Percentiles rank a stretch among this genome's conserved stretches.
phyloP scores from a whole-genome alignment of 64 coral and sea anemone genomes.

The Montipora foliosa region DNA sequence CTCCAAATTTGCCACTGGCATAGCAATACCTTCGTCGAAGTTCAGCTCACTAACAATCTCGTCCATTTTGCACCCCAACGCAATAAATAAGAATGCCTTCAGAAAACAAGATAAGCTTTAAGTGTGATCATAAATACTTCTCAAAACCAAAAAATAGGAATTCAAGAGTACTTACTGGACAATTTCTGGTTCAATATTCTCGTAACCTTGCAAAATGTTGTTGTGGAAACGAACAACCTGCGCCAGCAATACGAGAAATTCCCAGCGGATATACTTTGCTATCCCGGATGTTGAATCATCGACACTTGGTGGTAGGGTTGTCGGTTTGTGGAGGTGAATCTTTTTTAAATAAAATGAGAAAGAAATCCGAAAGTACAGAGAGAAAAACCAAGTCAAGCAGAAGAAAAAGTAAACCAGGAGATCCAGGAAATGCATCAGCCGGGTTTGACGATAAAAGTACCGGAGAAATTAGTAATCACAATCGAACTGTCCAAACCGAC shows the following conservation, averaged over 20 bases:
- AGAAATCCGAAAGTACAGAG: neutral
- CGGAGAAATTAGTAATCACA: neutral
- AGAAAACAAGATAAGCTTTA: neutral
- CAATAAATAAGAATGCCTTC: neutral
- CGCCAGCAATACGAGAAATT: neutral
- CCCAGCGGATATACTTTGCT: constrained; percentile 2
- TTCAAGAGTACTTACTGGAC: neutral
- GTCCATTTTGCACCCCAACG: constrained; percentile 77
- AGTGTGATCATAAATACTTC: neutral
- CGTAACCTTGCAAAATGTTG: constrained; percentile 40
- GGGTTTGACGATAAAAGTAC: neutral
- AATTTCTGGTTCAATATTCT: neutral
- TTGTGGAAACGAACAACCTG: constrained; percentile 87
- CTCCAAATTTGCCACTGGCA: constrained; percentile 96
- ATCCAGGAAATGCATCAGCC: neutral
- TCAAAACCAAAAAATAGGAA: neutral
- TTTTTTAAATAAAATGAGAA: neutral
- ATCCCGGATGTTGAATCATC: neutral
- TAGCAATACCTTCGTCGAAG: constrained; percentile 99
- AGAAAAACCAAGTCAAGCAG: neutral
- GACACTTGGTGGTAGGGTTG: no score
- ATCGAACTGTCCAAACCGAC: neutral
- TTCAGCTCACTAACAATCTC: constrained; percentile 89
- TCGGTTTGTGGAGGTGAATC: no score
- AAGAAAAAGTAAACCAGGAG: neutral